Base-by-base conservation (phyloP, 2,113 vertebrate species). In the Tringa solitaria region DNA sequence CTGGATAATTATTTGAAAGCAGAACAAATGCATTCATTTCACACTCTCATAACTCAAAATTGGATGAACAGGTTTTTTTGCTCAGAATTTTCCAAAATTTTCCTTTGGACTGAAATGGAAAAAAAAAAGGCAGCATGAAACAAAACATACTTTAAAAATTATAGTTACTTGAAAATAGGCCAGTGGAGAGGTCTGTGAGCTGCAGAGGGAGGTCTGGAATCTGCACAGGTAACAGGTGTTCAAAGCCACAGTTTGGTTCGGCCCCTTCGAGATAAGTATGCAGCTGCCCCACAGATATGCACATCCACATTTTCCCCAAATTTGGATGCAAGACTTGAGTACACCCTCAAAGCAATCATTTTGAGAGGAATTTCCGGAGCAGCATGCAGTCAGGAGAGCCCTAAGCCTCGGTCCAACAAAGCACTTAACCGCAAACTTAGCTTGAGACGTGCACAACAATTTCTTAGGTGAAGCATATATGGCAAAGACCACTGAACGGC, bases 11-110 rank as follows among this genome's bases (percentile, higher is more conserved):
- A 95, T 85, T 87, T 96, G 85, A 96, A 96, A 91, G 87, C 83
- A 95, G 91, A 96, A 92, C 74, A 90, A 95, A 96, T 90, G 73
- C 46, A 87, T 95, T 87, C 54, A 89, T 97, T 95, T 93, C 92
- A 95, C 92, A 94, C 83, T 89, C 67, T 81, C 59, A 35, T 81
- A 93, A 92, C 56, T 95, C 77, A 93, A 85, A 96, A 96, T 73
- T 78, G 74, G 79, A 93, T 33, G 45, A 94, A 92, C 26, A 65
- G 27, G 4, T 2, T 39, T 83, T 95, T 92, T 91, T 82, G 2
- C 87, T 93, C 80, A 65, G 33, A 54, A 88, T 95, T 93, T 89
- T 84, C 8, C 53, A 91, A 96, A 96, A 73, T 41, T 20, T 67
- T 93, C 82, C 67, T 94, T 80, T 94, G 32, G 65, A 90, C 72